These are phyloP conservation scores for Calliphora vicina DNA, from an alignment of 1,140 invertebrate species.

Conservation along the genomic window DNA sequence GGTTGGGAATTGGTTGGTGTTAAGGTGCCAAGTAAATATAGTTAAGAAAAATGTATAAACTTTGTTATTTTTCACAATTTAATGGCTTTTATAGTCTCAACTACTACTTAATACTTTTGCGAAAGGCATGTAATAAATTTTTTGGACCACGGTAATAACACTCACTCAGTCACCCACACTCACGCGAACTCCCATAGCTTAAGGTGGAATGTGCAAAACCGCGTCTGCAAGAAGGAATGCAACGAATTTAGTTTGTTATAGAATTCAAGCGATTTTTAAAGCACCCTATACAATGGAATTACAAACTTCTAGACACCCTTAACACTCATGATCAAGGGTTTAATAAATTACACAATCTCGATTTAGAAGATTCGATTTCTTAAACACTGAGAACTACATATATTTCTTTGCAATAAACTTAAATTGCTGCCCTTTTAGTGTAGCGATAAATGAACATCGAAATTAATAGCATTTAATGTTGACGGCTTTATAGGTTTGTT, in stretches of 20 bases:
- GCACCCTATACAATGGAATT: background rate
- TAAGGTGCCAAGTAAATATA: too few species aligned
- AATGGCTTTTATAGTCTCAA: slow-evolving; percentile 1
- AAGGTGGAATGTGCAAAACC: background rate
- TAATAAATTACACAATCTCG: too few species aligned
- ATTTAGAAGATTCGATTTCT: too few species aligned
- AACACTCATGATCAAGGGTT: too few species aligned
- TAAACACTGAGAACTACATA: too few species aligned
- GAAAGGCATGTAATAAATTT: background rate
- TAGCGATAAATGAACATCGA: background rate
- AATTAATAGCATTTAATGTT: background rate
- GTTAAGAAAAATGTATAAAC: background rate
- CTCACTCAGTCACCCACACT: background rate
- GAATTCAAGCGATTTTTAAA: background rate
- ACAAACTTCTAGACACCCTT: too few species aligned
- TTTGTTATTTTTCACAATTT: background rate
- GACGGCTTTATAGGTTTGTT: background rate
- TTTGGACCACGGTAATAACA: background rate
- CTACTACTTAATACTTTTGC: background rate
- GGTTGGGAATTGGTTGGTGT: too few species aligned
- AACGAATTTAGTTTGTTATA: background rate
- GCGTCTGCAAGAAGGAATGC: background rate
- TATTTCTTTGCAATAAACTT: background rate
- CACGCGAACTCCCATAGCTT: background rate
- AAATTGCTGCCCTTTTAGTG: background rate